Conservation (phyloP, 2,113 vertebrate species). For the Scomber colias region DNA sequence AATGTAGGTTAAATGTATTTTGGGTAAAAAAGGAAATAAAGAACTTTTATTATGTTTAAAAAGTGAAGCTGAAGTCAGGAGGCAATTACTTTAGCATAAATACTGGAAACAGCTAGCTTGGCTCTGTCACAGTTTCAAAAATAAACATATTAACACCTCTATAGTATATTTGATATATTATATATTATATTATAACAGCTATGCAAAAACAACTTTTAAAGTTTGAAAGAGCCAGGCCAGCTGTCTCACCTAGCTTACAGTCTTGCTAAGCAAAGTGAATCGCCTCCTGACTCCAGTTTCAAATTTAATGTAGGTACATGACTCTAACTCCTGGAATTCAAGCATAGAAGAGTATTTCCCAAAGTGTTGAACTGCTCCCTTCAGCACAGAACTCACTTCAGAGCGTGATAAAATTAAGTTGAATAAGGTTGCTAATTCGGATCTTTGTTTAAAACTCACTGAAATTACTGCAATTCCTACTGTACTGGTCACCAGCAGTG, state of each 20-base stretch:
- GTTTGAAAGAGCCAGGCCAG: no score
- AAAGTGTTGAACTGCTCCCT: background rate
- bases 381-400: background rate
- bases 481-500: no score
- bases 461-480: no score
- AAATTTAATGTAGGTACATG: background rate
- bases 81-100: background rate
- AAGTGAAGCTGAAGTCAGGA: no score
- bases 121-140: background rate
- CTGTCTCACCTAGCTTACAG: background rate
- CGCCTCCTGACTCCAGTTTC: background rate
- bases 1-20: constrained; percentile 15
- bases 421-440: background rate
- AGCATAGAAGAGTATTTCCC: background rate
- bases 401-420: background rate
- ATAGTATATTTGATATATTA: no score
- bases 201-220: no score
- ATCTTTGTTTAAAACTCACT: no score
- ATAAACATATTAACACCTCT: no score
- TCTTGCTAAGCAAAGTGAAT: constrained; percentile 1
- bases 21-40: constrained; percentile 1
- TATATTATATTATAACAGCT: no score
- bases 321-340: background rate
- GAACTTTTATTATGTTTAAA: no score
- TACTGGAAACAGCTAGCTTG: background rate